phyloP scores from a whole-genome alignment of 2,888 invertebrate genomes.

The Petrophora chlorosata region DNA sequence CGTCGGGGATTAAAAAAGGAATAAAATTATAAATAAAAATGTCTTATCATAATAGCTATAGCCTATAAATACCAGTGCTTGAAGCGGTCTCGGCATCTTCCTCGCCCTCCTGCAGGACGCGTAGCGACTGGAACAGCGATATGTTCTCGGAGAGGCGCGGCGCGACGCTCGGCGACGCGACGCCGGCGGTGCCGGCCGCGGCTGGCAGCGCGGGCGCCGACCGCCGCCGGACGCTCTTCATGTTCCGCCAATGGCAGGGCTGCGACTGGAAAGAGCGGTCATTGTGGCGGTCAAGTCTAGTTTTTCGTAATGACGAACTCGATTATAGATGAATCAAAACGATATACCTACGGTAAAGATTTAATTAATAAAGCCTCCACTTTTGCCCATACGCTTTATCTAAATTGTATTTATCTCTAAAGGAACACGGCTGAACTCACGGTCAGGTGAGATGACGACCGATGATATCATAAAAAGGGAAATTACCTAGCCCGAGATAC shows the following conservation, averaged over 20 bases:
- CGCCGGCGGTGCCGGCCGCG: constrained; percentile 66
- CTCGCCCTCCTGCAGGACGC: constrained; percentile 94
- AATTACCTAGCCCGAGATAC: too few relatives aligned
- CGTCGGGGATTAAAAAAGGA: too few relatives aligned
- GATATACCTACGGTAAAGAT: too few relatives aligned
- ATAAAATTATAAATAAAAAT: too few relatives aligned
- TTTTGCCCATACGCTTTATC: too few relatives aligned
- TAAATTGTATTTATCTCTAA: too few relatives aligned
- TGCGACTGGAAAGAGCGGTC: constrained; percentile 87
- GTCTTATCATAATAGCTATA: too few relatives aligned
- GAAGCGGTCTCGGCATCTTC: constrained; percentile 83
- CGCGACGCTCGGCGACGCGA: constrained; percentile 65
- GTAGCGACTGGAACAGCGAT: constrained; percentile 93
- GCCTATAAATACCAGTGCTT: constrained; percentile 54
- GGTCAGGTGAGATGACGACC: too few relatives aligned
- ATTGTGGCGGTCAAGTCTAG: not conserved
- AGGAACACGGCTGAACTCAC: too few relatives aligned
- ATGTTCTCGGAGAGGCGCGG: constrained; percentile 92
- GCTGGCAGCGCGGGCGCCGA: constrained; percentile 82
- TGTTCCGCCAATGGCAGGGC: constrained; percentile 96
- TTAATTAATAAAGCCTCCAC: too few relatives aligned
- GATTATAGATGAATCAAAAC: too few relatives aligned
- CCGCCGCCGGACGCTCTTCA: constrained; percentile 91
- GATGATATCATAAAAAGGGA: too few relatives aligned
- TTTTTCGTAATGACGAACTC: not conserved